These are phyloP conservation scores for Lochmaea capreae DNA, from an alignment of 2,888 invertebrate genomes.

Conservation along the genomic window DNA sequence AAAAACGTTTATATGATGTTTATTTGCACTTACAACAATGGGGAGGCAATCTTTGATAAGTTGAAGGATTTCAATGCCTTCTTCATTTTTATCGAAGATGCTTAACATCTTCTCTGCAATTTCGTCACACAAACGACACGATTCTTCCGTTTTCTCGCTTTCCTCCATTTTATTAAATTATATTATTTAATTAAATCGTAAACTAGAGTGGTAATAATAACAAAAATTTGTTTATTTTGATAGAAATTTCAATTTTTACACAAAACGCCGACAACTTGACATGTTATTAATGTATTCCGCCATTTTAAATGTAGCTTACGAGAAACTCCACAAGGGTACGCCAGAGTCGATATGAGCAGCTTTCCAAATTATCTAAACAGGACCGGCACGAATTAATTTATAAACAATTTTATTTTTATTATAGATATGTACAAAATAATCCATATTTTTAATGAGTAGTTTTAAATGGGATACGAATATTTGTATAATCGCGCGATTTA, in stretches of 20 bases:
- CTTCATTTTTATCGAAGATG: constrained; percentile 62
- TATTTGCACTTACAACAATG: constrained; percentile 59
- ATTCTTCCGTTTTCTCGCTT: constrained; percentile 52
- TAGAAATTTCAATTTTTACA: constrained; percentile 47
- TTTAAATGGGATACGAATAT: background rate
- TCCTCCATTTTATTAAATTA: constrained; percentile 42
- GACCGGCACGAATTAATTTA: background rate
- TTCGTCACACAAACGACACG: constrained; percentile 63
- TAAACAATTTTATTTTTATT: constrained; percentile 1
- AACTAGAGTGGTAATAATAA: constrained; percentile 35
- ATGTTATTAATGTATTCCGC: constrained; percentile 51
- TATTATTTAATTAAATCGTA: constrained; percentile 28
- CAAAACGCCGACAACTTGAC: constrained; percentile 57
- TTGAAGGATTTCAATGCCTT: constrained; percentile 62
- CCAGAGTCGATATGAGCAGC: constrained; percentile 12
- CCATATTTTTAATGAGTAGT: background rate
- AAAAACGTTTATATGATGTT: constrained; percentile 18
- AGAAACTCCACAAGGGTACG: constrained; percentile 38
- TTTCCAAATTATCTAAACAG: constrained; percentile 7
- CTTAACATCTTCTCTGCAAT: constrained; percentile 58
- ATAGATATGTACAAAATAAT: background rate
- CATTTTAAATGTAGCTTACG: constrained; percentile 51
- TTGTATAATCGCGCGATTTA: too few relatives aligned
- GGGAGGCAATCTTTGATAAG: constrained; percentile 63
- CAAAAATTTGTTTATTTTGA: constrained; percentile 38